Evolutionary conservation across 2,888 invertebrate species (phyloP).

Genomic region (Caenorhabditis sp.): DNA sequence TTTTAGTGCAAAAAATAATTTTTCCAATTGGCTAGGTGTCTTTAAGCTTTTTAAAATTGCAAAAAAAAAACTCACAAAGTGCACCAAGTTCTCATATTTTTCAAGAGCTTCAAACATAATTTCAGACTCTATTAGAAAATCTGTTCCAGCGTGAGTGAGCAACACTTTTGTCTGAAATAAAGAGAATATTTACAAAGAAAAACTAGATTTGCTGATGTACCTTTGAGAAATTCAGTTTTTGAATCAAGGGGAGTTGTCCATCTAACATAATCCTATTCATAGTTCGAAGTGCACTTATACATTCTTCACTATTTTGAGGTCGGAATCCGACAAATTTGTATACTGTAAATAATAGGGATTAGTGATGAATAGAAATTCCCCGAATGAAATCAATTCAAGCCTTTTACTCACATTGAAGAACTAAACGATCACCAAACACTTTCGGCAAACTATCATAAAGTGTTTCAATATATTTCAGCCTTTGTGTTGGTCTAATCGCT

Average conservation of each 20-base stretch:
- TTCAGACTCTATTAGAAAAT: conserved; percentile 40
- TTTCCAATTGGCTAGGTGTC: too few species aligned
- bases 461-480: too few species aligned
- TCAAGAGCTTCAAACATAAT: conserved; percentile 35
- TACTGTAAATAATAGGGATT: too few species aligned
- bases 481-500: too few species aligned
- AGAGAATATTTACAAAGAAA: background rate
- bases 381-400: too few species aligned
- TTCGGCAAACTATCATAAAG: too few species aligned
- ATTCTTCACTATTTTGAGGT: conserved; percentile 33
- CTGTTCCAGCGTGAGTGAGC: conserved; percentile 26
- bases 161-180: conserved; percentile 5
- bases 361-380: too few species aligned
- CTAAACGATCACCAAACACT: too few species aligned
- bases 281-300: conserved; percentile 29
- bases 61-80: conserved; percentile 15
- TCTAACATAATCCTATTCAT: conserved; percentile 28
- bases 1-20: too few species aligned
- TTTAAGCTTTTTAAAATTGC: background rate
- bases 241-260: conserved; percentile 25
- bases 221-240: conserved; percentile 23
- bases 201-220: background rate
- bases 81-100: conserved; percentile 23
- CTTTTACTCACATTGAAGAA: too few species aligned
- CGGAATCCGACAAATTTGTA: conserved; percentile 20